Evolutionary conservation across 2,797 vertebrate species (phyloP).

Genomic region (Betta splendens): DNA sequence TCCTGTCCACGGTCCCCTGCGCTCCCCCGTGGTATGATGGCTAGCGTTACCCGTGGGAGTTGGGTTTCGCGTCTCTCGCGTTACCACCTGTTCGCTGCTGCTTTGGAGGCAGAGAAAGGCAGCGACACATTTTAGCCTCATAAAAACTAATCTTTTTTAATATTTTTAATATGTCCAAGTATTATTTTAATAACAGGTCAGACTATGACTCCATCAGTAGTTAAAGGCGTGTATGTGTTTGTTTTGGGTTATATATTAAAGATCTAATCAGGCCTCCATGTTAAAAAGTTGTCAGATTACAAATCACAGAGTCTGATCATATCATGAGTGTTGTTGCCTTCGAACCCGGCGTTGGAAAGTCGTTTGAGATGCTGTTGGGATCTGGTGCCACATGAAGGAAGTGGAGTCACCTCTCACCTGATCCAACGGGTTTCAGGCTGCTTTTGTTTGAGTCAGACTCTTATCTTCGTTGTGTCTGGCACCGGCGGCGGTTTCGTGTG

Average conservation of each 20-base stretch:
- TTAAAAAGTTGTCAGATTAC: too few relatives aligned
- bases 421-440: too few relatives aligned
- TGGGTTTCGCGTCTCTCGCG: slow-evolving; percentile 68
- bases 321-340: too few relatives aligned
- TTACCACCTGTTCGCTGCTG: slow-evolving; percentile 60
- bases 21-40: slow-evolving; percentile 37
- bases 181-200: neutral
- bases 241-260: slow-evolving; percentile 40
- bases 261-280: slow-evolving; percentile 1
- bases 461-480: too few relatives aligned
- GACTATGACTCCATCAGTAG: slow-evolving; percentile 3
- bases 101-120: neutral
- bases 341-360: too few relatives aligned
- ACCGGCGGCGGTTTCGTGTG: too few relatives aligned
- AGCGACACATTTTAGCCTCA: neutral
- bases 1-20: slow-evolving; percentile 42
- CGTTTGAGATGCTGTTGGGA: too few relatives aligned
- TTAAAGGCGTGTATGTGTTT: slow-evolving; percentile 36
- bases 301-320: too few relatives aligned
- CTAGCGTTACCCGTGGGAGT: slow-evolving; percentile 61
- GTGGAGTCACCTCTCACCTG: too few relatives aligned
- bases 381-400: too few relatives aligned
- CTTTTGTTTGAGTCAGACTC: too few relatives aligned
- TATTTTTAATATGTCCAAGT: neutral
- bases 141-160: neutral